These are phyloP conservation scores for Musca vetustissima DNA, from an alignment of 1,140 invertebrate species.

Conservation along the genomic window DNA sequence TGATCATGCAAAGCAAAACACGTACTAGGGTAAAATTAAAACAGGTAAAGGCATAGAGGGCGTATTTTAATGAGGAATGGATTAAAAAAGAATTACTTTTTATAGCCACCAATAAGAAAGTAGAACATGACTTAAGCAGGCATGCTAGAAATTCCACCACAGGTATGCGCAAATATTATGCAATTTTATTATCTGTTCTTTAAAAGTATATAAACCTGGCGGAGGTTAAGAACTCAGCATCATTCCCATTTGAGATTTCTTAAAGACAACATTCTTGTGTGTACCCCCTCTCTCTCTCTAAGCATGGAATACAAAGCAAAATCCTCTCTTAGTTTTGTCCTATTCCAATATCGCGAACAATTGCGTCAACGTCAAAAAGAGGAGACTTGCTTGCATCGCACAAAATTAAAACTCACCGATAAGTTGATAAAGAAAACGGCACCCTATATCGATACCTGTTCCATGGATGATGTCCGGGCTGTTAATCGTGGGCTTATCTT, in stretches of 20 bases:
- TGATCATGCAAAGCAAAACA: no score
- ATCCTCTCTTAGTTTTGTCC: conserved; percentile 36
- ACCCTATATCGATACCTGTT: not conserved
- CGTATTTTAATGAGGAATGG: no score
- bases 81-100: no score
- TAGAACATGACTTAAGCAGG: no score
- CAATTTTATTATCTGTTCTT: no score
- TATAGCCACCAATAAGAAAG: no score
- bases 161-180: no score
- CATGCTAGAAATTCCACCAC: no score
- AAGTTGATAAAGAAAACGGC: not conserved
- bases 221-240: not conserved
- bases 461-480: not conserved
- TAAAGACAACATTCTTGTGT: not conserved
- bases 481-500: not conserved
- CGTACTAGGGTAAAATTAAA: no score
- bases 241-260: not conserved
- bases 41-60: no score
- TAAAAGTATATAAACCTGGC: no score
- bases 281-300: not conserved
- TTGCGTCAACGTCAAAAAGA: not conserved
- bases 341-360: not conserved
- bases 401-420: not conserved
- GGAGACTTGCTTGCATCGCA: not conserved
- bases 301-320: not conserved